These are phyloP conservation scores for Crocidura indochinensis DNA, from an alignment of 2,797 vertebrate genomes.

Conservation along the genomic window DNA sequence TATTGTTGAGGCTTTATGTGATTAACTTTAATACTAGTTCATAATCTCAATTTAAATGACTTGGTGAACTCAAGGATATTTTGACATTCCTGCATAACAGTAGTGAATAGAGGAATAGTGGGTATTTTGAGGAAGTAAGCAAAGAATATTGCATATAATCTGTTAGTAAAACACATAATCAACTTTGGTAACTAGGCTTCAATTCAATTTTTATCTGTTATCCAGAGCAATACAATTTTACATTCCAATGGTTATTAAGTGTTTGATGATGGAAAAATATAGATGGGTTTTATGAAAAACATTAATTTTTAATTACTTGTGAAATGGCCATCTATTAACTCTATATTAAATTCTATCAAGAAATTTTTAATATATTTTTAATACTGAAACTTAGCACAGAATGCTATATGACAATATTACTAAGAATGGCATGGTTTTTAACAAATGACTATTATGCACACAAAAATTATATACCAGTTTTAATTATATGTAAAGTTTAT, in stretches of 20 bases:
- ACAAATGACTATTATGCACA: neutral
- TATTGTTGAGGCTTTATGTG: neutral
- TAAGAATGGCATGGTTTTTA: neutral
- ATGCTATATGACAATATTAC: neutral
- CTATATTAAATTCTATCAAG: neutral
- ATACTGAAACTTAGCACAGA: neutral
- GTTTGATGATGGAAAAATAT: constrained; percentile 24
- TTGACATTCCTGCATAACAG: neutral
- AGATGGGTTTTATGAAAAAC: constrained; percentile 34
- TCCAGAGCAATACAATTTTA: neutral
- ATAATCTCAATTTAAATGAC: constrained; percentile 3
- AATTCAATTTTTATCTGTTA: neutral
- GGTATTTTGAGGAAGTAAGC: neutral
- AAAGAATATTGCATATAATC: neutral
- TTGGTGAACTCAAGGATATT: neutral
- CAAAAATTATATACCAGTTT: constrained; percentile 7
- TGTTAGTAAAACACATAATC: constrained; percentile 37
- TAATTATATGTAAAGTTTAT: constrained; percentile 33
- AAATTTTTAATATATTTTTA: too few relatives aligned
- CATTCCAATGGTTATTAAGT: neutral
- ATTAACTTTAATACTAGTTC: neutral
- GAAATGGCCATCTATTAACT: neutral
- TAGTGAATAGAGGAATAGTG: too few relatives aligned
- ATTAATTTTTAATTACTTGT: constrained; percentile 6
- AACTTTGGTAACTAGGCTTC: neutral